Evolutionary conservation across 2,888 invertebrate genomes (phyloP).

Genomic region (Smittia aterrima): DNA sequence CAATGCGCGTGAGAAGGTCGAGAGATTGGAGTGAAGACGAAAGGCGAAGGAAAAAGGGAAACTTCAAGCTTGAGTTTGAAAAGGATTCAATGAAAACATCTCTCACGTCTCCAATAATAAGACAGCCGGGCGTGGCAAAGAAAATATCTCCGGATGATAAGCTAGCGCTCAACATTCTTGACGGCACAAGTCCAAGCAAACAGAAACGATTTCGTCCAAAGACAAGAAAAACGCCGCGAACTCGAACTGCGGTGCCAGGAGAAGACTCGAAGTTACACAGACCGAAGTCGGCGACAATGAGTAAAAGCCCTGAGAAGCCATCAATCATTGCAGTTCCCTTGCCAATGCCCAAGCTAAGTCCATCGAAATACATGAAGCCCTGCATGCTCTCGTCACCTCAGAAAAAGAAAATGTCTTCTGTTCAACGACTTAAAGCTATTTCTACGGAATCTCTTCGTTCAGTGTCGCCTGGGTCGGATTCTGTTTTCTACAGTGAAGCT

Average conservation of each 20-base stretch:
- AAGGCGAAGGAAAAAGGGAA: constrained; percentile 68
- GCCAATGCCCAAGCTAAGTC: constrained; percentile 51
- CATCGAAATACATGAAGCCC: constrained; percentile 50
- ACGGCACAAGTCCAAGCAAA: constrained; percentile 51
- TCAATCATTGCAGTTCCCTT: constrained; percentile 8
- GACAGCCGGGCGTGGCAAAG: constrained; percentile 42
- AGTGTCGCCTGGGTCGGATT: constrained; percentile 88
- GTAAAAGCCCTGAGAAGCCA: constrained; percentile 43
- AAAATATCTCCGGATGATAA: constrained; percentile 50
- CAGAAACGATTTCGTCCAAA: constrained; percentile 54
- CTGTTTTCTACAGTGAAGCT: constrained; percentile 83
- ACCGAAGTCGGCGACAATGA: constrained; percentile 27
- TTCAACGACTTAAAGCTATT: constrained; percentile 69
- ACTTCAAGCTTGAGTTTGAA: constrained; percentile 73
- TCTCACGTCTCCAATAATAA: constrained; percentile 3
- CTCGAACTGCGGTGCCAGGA: constrained; percentile 47
- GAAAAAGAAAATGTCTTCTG: constrained; percentile 59
- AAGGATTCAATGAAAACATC: constrained; percentile 58
- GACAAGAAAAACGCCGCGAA: constrained; percentile 51
- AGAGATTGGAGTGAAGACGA: constrained; percentile 67
- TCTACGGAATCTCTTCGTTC: constrained; percentile 84
- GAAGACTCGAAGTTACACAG: constrained; percentile 48
- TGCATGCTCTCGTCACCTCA: constrained; percentile 43
- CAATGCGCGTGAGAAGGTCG: constrained; percentile 45
- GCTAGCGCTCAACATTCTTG: constrained; percentile 46